Evolutionary conservation across 2,888 invertebrate species (phyloP).

Genomic region (Hermaeophaga mercurialis): DNA sequence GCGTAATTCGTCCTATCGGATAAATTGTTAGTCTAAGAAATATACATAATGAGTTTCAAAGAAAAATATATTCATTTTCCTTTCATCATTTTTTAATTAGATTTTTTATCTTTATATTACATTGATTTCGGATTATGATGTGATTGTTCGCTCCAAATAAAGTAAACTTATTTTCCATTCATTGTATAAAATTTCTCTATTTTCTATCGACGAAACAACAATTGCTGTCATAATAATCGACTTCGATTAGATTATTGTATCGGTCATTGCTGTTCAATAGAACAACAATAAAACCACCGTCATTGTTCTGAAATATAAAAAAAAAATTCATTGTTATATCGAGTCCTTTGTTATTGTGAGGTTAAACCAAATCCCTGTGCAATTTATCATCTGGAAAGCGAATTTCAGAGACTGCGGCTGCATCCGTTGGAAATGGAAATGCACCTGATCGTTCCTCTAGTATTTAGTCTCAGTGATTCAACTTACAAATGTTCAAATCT

Average conservation of each 20-base stretch:
- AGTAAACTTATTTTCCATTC: neutral
- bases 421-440: constrained; percentile 11
- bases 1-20: too few relatives aligned
- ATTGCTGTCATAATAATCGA: constrained; percentile 15
- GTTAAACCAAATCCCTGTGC: constrained; percentile 9
- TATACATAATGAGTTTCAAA: too few relatives aligned
- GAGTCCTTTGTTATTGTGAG: constrained; percentile 14
- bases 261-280: constrained; percentile 13
- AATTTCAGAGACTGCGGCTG: constrained; percentile 6
- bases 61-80: too few relatives aligned
- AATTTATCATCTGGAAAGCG: constrained; percentile 22
- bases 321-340: constrained; percentile 15
- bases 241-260: constrained; percentile 19
- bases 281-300: constrained; percentile 14
- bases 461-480: too few relatives aligned
- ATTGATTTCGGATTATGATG: too few relatives aligned
- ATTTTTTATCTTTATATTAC: too few relatives aligned
- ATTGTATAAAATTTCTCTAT: neutral
- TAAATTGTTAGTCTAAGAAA: too few relatives aligned
- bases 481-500: too few relatives aligned
- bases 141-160: constrained; percentile 3
- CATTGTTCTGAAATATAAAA: constrained; percentile 20
- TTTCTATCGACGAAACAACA: constrained; percentile 7
- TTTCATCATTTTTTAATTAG: too few relatives aligned
- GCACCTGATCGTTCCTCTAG: constrained; percentile 2